phyloP scores from a whole-genome alignment of 2,888 invertebrate species.

The Machimus atricapillus region DNA sequence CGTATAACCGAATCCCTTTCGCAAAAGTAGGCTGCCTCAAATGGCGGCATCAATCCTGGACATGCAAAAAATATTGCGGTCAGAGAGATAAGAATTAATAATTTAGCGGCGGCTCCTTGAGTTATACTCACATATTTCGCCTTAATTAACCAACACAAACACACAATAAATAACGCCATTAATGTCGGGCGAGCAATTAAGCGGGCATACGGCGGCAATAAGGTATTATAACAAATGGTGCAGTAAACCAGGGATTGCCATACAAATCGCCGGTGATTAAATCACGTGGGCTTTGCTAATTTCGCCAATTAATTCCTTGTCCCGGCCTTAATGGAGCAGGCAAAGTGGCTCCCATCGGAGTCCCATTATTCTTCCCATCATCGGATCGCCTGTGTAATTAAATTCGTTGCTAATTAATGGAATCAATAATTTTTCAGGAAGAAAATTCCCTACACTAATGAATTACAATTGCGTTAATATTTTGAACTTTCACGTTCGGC shows the following conservation, averaged over 20 bases:
- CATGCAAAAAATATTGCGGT: not conserved
- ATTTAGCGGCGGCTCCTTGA: not conserved
- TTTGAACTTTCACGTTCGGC: not conserved
- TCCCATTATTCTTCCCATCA: constrained; percentile 30
- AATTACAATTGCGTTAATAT: not conserved
- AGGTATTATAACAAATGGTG: constrained; percentile 22
- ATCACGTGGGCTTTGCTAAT: constrained; percentile 49
- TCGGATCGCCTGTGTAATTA: constrained; percentile 36
- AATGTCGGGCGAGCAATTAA: constrained; percentile 23
- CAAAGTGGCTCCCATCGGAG: constrained; percentile 16
- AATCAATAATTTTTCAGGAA: constrained; percentile 18
- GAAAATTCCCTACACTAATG: not conserved
- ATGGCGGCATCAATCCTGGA: not conserved
- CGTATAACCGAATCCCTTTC: not conserved
- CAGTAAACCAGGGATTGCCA: constrained; percentile 9
- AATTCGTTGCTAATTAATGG: constrained; percentile 37
- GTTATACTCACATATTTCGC: not conserved
- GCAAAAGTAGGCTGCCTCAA: not conserved
- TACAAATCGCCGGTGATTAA: constrained; percentile 47
- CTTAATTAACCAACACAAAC: constrained; percentile 24
- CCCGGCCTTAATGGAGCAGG: constrained; percentile 12
- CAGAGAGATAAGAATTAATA: not conserved
- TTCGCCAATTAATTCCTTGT: constrained; percentile 48
- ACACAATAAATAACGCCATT: constrained; percentile 28
- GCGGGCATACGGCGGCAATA: constrained; percentile 5